phyloP scores from a whole-genome alignment of 2,113 vertebrate species.

The Sprattus sprattus region DNA sequence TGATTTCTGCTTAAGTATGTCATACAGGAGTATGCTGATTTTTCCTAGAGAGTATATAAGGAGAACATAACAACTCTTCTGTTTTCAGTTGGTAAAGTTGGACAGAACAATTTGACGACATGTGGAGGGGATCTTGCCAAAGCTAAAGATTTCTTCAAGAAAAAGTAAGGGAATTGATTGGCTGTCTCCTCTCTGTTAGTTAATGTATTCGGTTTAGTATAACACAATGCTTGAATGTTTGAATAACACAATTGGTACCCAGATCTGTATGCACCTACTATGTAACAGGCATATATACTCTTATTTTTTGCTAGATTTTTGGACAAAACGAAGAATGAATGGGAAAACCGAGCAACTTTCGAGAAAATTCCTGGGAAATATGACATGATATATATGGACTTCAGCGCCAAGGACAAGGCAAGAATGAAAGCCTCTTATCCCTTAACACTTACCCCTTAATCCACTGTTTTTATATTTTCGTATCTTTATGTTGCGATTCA shows the following conservation, averaged over 20 bases:
- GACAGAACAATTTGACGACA: slow-evolving; percentile 73
- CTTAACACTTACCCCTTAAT: background rate
- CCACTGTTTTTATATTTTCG: background rate
- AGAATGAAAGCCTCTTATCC: background rate
- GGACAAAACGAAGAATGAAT: slow-evolving; percentile 88
- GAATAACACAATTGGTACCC: no score
- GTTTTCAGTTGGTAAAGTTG: slow-evolving; percentile 81
- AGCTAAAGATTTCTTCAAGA: slow-evolving; percentile 83
- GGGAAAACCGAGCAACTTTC: slow-evolving; percentile 74
- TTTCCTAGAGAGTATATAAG: background rate
- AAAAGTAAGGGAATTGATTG: slow-evolving; percentile 74
- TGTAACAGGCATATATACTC: background rate
- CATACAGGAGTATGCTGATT: background rate
- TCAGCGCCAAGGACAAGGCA: slow-evolving; percentile 62
- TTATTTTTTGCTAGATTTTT: slow-evolving; percentile 71
- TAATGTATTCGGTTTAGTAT: background rate
- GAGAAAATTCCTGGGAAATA: slow-evolving; percentile 85
- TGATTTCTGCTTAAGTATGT: background rate
- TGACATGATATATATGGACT: slow-evolving; percentile 85
- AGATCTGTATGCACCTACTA: background rate
- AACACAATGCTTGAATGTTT: no score
- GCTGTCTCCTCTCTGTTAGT: background rate
- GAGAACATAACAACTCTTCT: background rate
- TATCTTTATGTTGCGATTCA: background rate
- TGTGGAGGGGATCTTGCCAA: slow-evolving; percentile 77